Percentiles rank a stretch among this genome's conserved stretches.
Evolutionary conservation across 2,113 vertebrate genomes (phyloP).

Genomic region (Trichomycterus rosablanca): DNA sequence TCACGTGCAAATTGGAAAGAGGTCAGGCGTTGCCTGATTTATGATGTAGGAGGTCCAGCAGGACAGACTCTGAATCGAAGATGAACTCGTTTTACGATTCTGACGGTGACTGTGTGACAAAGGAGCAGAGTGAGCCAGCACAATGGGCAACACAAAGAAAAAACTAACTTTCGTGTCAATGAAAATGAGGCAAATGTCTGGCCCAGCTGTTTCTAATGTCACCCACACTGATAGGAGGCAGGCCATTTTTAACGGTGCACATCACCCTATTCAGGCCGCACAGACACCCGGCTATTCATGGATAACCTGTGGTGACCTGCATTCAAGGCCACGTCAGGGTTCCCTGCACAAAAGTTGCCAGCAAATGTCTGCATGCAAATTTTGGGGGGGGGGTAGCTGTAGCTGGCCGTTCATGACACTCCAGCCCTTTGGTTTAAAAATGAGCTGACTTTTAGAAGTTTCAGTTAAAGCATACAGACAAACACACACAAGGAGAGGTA

Average conservation of each 20-base stretch:
- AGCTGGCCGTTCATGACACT: conserved; percentile 52
- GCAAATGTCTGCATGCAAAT: conserved; percentile 23
- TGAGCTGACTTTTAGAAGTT: conserved; percentile 41
- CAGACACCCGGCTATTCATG: conserved; percentile 60
- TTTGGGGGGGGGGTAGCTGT: conserved; percentile 33
- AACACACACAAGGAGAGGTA: conserved; percentile 39
- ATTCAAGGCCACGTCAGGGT: conserved; percentile 65
- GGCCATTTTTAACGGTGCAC: conserved; percentile 70
- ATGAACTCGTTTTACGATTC: conserved; percentile 73
- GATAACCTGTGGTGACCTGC: conserved; percentile 73
- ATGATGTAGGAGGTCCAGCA: conserved; percentile 63
- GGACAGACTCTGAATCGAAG: conserved; percentile 65
- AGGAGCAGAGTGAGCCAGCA: conserved; percentile 54
- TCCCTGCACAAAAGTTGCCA: conserved; percentile 62
- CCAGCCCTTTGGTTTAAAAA: conserved; percentile 26
- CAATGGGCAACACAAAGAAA: conserved; percentile 66
- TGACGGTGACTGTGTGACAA: conserved; percentile 60
- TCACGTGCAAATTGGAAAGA: conserved; percentile 38
- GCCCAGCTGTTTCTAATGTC: conserved; percentile 74
- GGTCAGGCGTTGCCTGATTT: conserved; percentile 62
- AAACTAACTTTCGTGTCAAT: conserved; percentile 72
- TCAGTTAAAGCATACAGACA: conserved; percentile 32
- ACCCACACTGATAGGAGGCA: conserved; percentile 60
- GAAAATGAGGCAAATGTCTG: conserved; percentile 63
- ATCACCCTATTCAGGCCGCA: conserved; percentile 59